These are phyloP conservation scores for Leptobrachium ailaonicum DNA, from an alignment of 2,113 vertebrate genomes.

Conservation along the genomic window DNA sequence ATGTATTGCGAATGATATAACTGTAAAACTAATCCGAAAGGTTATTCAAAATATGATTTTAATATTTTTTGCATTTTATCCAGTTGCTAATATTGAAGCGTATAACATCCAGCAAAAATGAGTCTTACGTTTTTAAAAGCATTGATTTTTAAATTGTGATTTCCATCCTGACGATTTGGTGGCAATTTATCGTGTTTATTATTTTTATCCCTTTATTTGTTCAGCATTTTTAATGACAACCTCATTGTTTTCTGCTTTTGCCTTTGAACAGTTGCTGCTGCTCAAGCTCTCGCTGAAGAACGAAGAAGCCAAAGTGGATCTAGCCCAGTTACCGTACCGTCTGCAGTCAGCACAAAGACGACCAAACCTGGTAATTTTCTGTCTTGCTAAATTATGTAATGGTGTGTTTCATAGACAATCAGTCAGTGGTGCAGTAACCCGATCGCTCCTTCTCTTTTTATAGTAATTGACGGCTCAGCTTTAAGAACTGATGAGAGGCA, in stretches of 20 bases:
- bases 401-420: background rate
- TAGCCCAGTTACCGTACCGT: slow-evolving; percentile 61
- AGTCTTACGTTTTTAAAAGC: no score
- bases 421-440: background rate
- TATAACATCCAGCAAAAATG: no score
- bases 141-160: no score
- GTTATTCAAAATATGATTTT: no score
- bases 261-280: slow-evolving; percentile 78
- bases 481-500: slow-evolving; percentile 88
- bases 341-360: slow-evolving; percentile 59
- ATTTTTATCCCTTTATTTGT: no score
- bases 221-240: no score
- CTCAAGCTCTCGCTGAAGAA: slow-evolving; percentile 86
- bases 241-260: slow-evolving; percentile 28
- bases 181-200: no score
- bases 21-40: no score
- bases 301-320: slow-evolving; percentile 74
- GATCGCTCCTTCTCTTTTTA: slow-evolving; percentile 48
- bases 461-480: slow-evolving; percentile 84
- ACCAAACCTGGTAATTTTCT: slow-evolving; percentile 80
- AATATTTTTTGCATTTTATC: no score
- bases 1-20: no score
- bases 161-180: no score
- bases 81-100: no score
- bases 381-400: background rate